Base-by-base conservation (phyloP, 2,888 invertebrate genomes). In the Macaria liturata region DNA sequence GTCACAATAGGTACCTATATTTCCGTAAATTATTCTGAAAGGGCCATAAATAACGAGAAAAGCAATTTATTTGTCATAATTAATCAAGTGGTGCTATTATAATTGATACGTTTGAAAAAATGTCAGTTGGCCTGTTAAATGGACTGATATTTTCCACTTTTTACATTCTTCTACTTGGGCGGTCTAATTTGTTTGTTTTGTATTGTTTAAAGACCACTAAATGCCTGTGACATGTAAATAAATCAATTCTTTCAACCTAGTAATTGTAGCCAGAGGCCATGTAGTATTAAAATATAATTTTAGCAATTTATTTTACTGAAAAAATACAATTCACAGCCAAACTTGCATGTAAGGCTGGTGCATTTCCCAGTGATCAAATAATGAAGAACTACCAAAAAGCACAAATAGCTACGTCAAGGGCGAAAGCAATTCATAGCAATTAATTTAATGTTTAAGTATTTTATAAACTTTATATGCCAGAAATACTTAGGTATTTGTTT, bases 51-150 rank as follows among this genome's bases (percentile, higher is more conserved):
- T 57, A 5, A 31, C 9, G 45, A 34, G 32, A 9, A 39, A 34
- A 47, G 31, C 46, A 49, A 46, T 54, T 46, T 49, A 39, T 9
- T 37, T 54, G 58, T 58, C 54, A 52, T 20, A 44, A 52, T 57
- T 52, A 57, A 57, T 57, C 57, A 58, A 46, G 46, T 20, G n/a
- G 40, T 37, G 32, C 7, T 32, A 54, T 45, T 40, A 34, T 49
- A 54, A 46, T 46, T 43, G 42, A 49, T 47, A 54, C 37, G 49
- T 54, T 58, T 58, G 53, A 53, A 58, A 58, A 45, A 49, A 54
- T 54, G 49, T 6, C 49, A 49, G 9, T 30, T 49, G 46, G 30
- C 9, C 30, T 9, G 52, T 46, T 45, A 53, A 20, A 8, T 32
- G 42, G 20, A 46, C 7, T 7, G 31, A 34, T 31, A 46, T 30